phyloP scores from a whole-genome alignment of 2,888 invertebrate species.

The Mimachlamys varia region DNA sequence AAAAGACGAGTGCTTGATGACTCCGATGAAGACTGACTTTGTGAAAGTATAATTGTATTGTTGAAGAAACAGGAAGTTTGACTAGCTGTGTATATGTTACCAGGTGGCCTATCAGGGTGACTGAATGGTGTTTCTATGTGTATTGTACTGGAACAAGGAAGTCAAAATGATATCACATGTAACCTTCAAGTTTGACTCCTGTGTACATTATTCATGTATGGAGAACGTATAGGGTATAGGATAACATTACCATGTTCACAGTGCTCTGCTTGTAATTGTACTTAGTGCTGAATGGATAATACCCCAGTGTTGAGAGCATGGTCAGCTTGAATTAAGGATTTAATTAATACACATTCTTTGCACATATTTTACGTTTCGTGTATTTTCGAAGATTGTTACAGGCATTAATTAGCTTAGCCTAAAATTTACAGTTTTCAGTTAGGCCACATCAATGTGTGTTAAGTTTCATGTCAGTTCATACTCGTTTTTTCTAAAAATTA shows the following conservation, averaged over 20 bases:
- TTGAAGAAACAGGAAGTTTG: neutral
- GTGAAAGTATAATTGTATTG: neutral
- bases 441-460: no score
- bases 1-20: constrained; percentile 92
- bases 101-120: neutral
- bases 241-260: neutral
- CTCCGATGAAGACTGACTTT: constrained; percentile 67
- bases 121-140: neutral
- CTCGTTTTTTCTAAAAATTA: no score
- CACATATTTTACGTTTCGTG: no score
- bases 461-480: no score
- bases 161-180: neutral
- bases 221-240: neutral
- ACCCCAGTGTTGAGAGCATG: neutral
- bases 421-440: no score
- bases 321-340: neutral
- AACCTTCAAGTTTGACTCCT: neutral
- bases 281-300: neutral
- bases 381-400: neutral
- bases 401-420: no score
- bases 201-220: neutral
- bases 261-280: neutral
- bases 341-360: neutral
- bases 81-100: neutral
- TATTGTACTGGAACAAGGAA: neutral